These are phyloP conservation scores for Sebastes hubbsi DNA, from an alignment of 2,797 vertebrate species.

Conservation along the genomic window DNA sequence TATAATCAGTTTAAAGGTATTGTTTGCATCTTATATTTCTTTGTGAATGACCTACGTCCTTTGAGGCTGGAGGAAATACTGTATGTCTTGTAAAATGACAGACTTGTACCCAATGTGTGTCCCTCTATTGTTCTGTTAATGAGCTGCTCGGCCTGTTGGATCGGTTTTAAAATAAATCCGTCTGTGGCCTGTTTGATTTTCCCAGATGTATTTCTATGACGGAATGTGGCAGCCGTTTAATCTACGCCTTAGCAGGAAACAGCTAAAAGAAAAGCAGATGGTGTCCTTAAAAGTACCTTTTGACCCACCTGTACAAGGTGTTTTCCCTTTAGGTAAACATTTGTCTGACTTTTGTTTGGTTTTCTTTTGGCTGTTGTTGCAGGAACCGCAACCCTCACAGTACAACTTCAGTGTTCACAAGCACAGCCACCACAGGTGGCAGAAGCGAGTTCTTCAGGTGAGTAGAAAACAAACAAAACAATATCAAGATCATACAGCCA, in stretches of 20 bases:
- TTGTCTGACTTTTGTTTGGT: neutral
- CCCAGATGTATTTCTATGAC: neutral
- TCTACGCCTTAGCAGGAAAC: neutral
- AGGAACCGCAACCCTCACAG: conserved; percentile 68
- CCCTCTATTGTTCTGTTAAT: rapidly evolving
- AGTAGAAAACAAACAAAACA: neutral
- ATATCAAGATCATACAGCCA: neutral
- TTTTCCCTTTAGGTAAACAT: neutral
- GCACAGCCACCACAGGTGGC: conserved; percentile 82
- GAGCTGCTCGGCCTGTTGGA: conserved; percentile 40
- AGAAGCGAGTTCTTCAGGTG: conserved; percentile 87
- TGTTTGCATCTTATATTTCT: neutral
- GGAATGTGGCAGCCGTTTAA: neutral
- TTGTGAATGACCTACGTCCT: neutral
- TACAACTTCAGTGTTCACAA: conserved; percentile 87
- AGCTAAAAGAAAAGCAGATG: neutral
- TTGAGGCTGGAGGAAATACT: neutral
- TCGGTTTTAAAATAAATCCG: neutral
- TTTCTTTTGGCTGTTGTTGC: neutral
- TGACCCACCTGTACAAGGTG: neutral
- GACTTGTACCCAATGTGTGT: neutral
- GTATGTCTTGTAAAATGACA: neutral
- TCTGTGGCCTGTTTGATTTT: neutral
- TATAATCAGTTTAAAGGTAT: neutral
- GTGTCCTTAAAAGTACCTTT: neutral